Base-by-base conservation (phyloP, 2,113 vertebrate genomes). In the Eolophus roseicapilla region DNA sequence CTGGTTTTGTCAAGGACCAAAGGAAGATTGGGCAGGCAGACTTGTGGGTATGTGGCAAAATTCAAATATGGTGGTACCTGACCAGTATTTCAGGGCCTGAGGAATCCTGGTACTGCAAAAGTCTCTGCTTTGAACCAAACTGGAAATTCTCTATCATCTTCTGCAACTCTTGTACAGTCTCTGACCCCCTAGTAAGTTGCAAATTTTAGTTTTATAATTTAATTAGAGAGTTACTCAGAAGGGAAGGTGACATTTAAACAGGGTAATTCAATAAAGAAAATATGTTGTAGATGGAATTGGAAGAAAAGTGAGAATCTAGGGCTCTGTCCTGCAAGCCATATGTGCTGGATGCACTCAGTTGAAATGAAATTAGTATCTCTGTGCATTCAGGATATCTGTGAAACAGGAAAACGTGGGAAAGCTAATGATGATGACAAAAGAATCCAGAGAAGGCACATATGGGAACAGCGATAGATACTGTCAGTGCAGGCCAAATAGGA, bases 231-330 rank as follows among this genome's bases (percentile, higher is more conserved):
- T 68, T 93, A 77, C 64, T 86, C 23, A 64, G 68, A 71, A 80
- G 29, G 35, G 23, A 80, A 92, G 19, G 29, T 90, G 68, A 41
- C 73, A 52, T 95, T 95, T 96, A 79, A 95, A 76, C 47, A 50
- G 39, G 21, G 4, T 59, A 90, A 63, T 24, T 76, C 68, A 90
- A 57, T 83, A 88, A 80, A 75, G 50, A 43, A 67, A 23, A 37
- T n/a, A 18, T 0, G 0, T 55, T 95, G 74, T 50, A 67, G 28
- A 49, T 57, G 28, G 47, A 37, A 67, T 90, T 44, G 47, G 31
- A 81, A 86, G 55, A 67, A 39, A 82, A 94, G 31, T 43, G 52
- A 77, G 46, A 83, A 43, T 85, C n/a, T 77, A 17, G 63, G 37
- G 19, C 68, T 93, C 37, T 3, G 8, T 88, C 79, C 85, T 94